phyloP scores from a whole-genome alignment of 2,888 invertebrate species.

The Asteroscopus sphinx region DNA sequence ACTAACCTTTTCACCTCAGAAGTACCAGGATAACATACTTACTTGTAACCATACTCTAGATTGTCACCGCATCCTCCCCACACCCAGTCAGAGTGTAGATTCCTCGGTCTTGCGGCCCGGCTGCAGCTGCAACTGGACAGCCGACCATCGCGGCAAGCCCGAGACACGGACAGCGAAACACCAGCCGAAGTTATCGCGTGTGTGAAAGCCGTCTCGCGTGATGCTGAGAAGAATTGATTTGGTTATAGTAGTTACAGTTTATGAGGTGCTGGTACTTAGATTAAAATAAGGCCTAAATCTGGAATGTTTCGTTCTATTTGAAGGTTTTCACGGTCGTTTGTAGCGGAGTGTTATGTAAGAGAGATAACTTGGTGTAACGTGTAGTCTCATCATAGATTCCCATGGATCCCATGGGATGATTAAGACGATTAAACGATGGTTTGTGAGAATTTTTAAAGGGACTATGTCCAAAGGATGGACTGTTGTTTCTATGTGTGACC shows the following conservation, averaged over 20 bases:
- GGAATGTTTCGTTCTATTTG: constrained; percentile 1
- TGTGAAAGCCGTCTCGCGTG: constrained; percentile 97
- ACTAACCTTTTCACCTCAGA: constrained; percentile 29
- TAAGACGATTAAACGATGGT: too few species aligned
- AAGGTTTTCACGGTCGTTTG: neutral
- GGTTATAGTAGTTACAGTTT: constrained; percentile 19
- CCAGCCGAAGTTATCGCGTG: constrained; percentile 97
- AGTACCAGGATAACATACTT: constrained; percentile 65
- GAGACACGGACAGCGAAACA: constrained; percentile 96
- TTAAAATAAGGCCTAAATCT: constrained; percentile 35
- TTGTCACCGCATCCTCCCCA: constrained; percentile 99
- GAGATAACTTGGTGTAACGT: neutral
- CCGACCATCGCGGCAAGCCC: constrained; percentile 97
- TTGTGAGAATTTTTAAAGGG: too few species aligned
- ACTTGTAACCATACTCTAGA: constrained; percentile 98
- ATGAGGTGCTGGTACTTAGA: constrained; percentile 39
- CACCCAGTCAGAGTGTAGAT: constrained; percentile 97
- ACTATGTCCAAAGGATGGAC: too few species aligned
- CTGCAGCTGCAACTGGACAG: constrained; percentile 97
- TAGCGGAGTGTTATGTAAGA: neutral
- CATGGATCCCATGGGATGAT: too few species aligned
- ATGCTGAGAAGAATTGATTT: constrained; percentile 87
- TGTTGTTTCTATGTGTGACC: too few species aligned
- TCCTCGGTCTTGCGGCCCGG: constrained; percentile 94
- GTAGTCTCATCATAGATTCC: neutral